A percentile compares a stretch with the other conserved stretches of the same genome.
These are phyloP conservation scores for Pogoniulus pusillus DNA, from an alignment of 2,797 vertebrate genomes.

Conservation along the genomic window DNA sequence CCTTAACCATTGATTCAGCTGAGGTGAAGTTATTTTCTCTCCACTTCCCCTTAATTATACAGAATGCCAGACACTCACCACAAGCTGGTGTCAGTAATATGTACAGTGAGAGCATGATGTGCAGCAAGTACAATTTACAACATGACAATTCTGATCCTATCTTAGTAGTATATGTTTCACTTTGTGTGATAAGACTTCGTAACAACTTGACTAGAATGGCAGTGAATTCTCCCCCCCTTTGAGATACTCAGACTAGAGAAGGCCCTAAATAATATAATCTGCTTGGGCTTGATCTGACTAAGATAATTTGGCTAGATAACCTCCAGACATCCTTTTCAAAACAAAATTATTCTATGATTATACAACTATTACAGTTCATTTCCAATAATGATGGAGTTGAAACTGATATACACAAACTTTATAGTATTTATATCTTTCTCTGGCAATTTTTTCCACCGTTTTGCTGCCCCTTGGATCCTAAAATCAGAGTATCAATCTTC, in stretches of 20 bases:
- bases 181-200: not conserved
- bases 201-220: not conserved
- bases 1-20: not conserved
- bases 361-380: not conserved
- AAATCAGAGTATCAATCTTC: not conserved
- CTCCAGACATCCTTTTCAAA: not conserved
- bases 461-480: not conserved
- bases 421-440: not conserved
- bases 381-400: not conserved
- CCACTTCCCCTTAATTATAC: not conserved
- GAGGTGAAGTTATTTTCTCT: not conserved
- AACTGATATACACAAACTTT: not conserved
- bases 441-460: not conserved
- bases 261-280: not conserved
- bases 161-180: not conserved
- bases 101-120: not conserved
- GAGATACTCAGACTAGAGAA: not conserved
- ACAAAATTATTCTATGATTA: not conserved
- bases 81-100: not conserved
- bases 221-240: not conserved
- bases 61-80: not conserved
- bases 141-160: not conserved
- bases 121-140: not conserved
- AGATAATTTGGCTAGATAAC: not conserved
- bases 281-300: not conserved